Conservation (phyloP, 2,888 invertebrate species). For the Morpho achilles region DNA sequence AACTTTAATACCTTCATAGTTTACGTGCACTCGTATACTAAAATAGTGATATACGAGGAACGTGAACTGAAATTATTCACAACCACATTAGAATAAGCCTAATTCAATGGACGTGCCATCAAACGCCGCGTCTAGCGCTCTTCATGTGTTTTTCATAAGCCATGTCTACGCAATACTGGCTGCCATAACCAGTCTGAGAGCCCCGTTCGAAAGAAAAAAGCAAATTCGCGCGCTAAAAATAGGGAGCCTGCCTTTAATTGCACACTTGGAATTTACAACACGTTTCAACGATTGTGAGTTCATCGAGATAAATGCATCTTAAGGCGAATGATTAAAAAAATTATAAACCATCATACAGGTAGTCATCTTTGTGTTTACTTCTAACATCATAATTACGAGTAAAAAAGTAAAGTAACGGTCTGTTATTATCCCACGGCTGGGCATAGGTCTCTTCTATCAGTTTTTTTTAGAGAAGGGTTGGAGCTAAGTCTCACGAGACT, state of each 20-base stretch:
- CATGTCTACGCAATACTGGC: constrained; percentile 35
- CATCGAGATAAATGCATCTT: constrained; percentile 39
- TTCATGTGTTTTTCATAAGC: constrained; percentile 18
- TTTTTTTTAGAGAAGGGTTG: no score
- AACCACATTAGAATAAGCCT: not conserved
- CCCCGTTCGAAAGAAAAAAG: constrained; percentile 47
- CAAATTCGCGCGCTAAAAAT: constrained; percentile 61
- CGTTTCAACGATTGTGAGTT: constrained; percentile 57
- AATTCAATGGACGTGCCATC: constrained; percentile 7
- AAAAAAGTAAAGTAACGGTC: no score
- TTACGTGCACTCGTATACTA: no score
- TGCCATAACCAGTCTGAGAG: constrained; percentile 42
- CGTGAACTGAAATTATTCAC: constrained; percentile 8
- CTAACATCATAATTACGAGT: no score
- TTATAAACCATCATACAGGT: no score
- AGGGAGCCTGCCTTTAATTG: constrained; percentile 62
- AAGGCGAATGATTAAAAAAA: constrained; percentile 34
- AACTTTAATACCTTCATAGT: no score
- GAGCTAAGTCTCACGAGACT: no score
- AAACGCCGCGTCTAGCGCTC: constrained; percentile 14
- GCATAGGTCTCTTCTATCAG: no score
- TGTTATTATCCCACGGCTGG: no score
- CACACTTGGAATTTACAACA: constrained; percentile 67
- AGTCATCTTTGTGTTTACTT: no score
- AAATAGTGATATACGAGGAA: not conserved